Conservation (phyloP, 1,140 invertebrate genomes). For the Harpegnathos saltator region DNA sequence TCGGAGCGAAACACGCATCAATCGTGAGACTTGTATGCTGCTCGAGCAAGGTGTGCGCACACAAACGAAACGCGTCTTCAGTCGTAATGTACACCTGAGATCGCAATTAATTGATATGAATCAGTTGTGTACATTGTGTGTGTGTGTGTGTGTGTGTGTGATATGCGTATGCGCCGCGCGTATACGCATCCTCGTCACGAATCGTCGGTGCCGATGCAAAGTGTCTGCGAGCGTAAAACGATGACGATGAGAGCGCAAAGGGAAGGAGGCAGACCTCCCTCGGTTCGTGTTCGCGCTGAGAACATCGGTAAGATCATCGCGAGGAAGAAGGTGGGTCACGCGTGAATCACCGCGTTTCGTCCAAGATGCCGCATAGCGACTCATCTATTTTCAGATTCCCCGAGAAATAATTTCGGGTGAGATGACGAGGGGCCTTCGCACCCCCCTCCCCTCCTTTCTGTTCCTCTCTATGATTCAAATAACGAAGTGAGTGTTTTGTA, state of each 20-base stretch:
- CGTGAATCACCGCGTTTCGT: constrained; percentile 78
- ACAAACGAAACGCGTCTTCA: constrained; percentile 23
- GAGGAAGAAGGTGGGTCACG: constrained; percentile 80
- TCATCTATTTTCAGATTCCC: constrained; percentile 77
- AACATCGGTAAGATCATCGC: constrained; percentile 43
- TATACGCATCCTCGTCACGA: neutral
- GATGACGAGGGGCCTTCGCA: constrained; percentile 61
- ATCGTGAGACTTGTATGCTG: neutral
- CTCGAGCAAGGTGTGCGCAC: neutral
- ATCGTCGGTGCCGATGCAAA: too few species aligned
- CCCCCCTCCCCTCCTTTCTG: too few species aligned
- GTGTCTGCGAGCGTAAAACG: too few species aligned
- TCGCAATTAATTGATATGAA: neutral
- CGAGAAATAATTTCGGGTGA: constrained; percentile 54
- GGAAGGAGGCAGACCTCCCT: constrained; percentile 6
- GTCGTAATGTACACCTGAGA: neutral
- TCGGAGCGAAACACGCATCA: constrained; percentile 68
- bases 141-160: too few species aligned
- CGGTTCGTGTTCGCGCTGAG: neutral
- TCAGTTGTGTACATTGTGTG: neutral
- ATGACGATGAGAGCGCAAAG: neutral
- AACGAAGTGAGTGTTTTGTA: neutral
- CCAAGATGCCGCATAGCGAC: constrained; percentile 77
- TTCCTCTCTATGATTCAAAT: constrained; percentile 79
- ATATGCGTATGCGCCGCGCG: too few species aligned